These are phyloP conservation scores for Heliconius hermathena DNA, from an alignment of 1,140 invertebrate species.

Conservation along the genomic window DNA sequence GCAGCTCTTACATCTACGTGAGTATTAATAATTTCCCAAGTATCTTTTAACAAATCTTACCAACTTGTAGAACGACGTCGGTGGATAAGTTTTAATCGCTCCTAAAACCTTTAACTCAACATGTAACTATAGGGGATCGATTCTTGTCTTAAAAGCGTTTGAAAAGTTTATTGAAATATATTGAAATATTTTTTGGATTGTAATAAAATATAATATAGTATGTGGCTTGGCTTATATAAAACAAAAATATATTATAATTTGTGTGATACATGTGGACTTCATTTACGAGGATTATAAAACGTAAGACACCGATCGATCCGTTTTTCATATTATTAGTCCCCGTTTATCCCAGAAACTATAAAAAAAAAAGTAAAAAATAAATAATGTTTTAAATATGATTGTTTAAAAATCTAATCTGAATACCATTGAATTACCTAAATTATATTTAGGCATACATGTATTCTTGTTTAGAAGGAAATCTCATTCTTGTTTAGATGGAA, in stretches of 20 bases:
- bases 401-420: no score
- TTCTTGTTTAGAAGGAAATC: no score
- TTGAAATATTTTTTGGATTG: not conserved
- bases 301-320: no score
- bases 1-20: conserved; percentile 2
- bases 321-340: no score
- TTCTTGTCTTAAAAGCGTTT: not conserved
- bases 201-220: not conserved
- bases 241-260: not conserved
- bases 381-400: no score
- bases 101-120: conserved; percentile 20
- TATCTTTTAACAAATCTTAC: conserved; percentile 21
- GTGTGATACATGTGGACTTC: no score
- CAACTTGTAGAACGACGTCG: conserved; percentile 18
- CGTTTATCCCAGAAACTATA: no score
- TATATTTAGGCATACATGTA: no score
- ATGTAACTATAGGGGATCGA: conserved; percentile 1
- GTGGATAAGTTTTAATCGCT: conserved; percentile 23
- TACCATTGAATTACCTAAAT: no score
- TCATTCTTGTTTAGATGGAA: no score
- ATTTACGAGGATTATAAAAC: no score
- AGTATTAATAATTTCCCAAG: conserved; percentile 24
- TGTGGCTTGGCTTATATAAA: not conserved
- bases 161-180: not conserved
- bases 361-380: no score